phyloP scores from a whole-genome alignment of 2,797 vertebrate species.

The Etheostoma perlongum region DNA sequence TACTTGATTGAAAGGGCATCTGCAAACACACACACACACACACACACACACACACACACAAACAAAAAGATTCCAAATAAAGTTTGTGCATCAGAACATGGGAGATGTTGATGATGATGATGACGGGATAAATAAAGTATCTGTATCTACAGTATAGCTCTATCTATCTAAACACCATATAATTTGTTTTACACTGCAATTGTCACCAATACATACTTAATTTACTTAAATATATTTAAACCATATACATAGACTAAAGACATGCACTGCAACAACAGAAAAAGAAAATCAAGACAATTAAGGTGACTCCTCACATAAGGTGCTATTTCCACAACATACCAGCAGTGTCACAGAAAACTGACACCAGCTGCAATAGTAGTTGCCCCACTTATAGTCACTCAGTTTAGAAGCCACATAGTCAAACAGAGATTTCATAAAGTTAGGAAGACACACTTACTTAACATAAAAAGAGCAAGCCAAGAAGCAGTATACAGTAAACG shows the following conservation, averaged over 20 bases:
- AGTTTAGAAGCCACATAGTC: neutral
- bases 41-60: too few species aligned
- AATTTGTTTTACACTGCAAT: neutral
- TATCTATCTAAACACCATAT: neutral
- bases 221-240: neutral
- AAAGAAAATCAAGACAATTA: neutral
- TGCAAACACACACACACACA: neutral
- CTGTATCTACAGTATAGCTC: too few species aligned
- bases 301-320: conserved; percentile 2
- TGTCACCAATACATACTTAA: neutral
- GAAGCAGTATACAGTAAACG: neutral
- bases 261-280: neutral
- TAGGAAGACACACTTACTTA: neutral
- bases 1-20: neutral
- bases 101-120: neutral
- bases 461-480: neutral
- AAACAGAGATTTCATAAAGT: neutral
- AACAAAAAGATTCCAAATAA: neutral
- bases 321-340: conserved; percentile 5
- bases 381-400: neutral
- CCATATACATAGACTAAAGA: neutral
- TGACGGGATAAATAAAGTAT: too few species aligned
- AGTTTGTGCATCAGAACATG: neutral
- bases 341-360: conserved; percentile 18
- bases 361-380: conserved; percentile 3